phyloP scores from a whole-genome alignment of 2,888 invertebrate genomes.

The Ennomos quercinarius region DNA sequence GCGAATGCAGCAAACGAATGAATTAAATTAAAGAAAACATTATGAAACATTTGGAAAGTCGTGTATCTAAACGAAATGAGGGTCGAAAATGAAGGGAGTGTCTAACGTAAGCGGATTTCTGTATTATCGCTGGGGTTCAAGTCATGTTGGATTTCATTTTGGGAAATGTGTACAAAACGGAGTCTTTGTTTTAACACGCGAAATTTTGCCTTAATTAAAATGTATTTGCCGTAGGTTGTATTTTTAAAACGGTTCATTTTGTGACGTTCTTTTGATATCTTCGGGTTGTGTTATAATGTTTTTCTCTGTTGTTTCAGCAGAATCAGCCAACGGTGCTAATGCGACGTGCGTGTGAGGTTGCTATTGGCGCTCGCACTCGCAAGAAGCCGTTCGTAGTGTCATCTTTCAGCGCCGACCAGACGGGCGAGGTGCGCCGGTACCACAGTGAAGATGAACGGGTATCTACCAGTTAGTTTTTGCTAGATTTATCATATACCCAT shows the following conservation, averaged over 20 bases:
- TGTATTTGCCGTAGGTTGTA: conserved; percentile 7
- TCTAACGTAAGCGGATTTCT: conserved; percentile 52
- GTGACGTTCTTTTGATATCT: conserved; percentile 2
- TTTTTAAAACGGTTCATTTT: conserved; percentile 1
- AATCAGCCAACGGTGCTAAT: conserved; percentile 72
- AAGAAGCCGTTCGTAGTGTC: conserved; percentile 62
- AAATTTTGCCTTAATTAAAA: conserved; percentile 21
- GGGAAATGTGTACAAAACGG: conserved; percentile 34
- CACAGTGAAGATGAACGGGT: conserved; percentile 72
- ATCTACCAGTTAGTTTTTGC: conserved; percentile 49
- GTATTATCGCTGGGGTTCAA: conserved; percentile 42
- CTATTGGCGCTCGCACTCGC: conserved; percentile 61
- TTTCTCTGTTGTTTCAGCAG: conserved; percentile 52
- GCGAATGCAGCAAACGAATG: conserved; percentile 20
- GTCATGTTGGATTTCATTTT: conserved; percentile 37
- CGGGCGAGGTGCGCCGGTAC: conserved; percentile 57
- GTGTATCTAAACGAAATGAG: conserved; percentile 39
- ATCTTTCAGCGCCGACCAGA: conserved; percentile 52
- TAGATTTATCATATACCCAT: conserved; percentile 9
- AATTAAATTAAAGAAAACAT: neutral
- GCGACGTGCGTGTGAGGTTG: conserved; percentile 75
- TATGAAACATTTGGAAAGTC: conserved; percentile 36
- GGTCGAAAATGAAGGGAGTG: conserved; percentile 42
- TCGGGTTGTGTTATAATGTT: neutral
- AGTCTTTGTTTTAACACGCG: conserved; percentile 31